phyloP scores from a whole-genome alignment of 2,888 invertebrate species.

The Heteromyza rotundicornis region DNA sequence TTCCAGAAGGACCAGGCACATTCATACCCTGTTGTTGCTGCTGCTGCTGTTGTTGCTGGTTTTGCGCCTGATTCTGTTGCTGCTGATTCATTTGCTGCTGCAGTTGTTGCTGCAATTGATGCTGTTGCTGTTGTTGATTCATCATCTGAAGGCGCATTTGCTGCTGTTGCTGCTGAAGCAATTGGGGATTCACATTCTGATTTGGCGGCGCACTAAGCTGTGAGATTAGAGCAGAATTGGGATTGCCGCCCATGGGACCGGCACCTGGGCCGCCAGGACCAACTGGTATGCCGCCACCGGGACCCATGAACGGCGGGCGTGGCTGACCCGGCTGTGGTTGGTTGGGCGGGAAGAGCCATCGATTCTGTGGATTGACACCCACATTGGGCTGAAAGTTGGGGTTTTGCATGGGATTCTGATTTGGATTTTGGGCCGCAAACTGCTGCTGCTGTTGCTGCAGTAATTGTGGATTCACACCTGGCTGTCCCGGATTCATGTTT shows the following conservation, averaged over 20 bases:
- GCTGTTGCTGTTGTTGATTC: slow-evolving; percentile 53
- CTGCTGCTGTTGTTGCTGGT: slow-evolving; percentile 45
- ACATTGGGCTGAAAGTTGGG: slow-evolving; percentile 54
- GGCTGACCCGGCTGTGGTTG: slow-evolving; percentile 39
- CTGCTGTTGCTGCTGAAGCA: slow-evolving; percentile 51
- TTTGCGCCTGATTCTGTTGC: slow-evolving; percentile 34
- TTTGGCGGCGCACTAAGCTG: slow-evolving; percentile 69
- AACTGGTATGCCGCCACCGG: slow-evolving; percentile 27
- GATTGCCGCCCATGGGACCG: slow-evolving; percentile 54
- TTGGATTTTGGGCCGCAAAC: slow-evolving; percentile 40
- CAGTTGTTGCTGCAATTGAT: slow-evolving; percentile 52
- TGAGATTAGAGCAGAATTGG: slow-evolving; percentile 67
- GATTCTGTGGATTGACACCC: slow-evolving; percentile 46
- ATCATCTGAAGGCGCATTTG: slow-evolving; percentile 56
- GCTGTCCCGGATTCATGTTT: slow-evolving; percentile 32
- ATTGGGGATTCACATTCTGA: slow-evolving; percentile 51
- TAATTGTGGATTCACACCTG: slow-evolving; percentile 34
- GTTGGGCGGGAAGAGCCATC: slow-evolving; percentile 49
- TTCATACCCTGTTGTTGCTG: slow-evolving; percentile 37
- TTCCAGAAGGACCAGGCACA: slow-evolving; percentile 8
- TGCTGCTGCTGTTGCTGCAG: slow-evolving; percentile 43
- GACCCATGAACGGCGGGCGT: slow-evolving; percentile 44
- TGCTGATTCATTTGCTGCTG: slow-evolving; percentile 33
- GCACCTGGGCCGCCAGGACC: slow-evolving; percentile 30
- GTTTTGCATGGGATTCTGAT: slow-evolving; percentile 50